These are phyloP conservation scores for Rutpela maculata DNA, from an alignment of 2,888 invertebrate species.

Conservation along the genomic window DNA sequence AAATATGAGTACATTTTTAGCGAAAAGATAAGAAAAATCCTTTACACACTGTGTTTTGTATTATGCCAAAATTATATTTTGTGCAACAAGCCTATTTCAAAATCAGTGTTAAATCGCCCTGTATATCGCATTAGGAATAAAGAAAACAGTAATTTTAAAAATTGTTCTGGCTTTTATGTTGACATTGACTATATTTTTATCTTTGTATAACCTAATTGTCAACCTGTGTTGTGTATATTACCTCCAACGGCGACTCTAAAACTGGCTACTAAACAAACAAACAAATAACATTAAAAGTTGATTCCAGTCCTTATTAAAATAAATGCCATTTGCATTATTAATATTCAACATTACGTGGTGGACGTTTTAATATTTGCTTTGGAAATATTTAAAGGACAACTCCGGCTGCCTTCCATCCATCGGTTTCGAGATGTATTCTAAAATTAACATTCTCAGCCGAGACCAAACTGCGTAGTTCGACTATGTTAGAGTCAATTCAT, in stretches of 20 bases:
- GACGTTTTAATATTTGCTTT: not conserved
- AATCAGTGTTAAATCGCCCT: too few relatives aligned
- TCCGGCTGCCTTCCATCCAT: not conserved
- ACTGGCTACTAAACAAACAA: not conserved
- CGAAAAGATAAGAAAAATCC: too few relatives aligned
- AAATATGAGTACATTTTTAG: too few relatives aligned
- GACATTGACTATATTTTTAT: too few relatives aligned
- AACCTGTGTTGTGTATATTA: not conserved
- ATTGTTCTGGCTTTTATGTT: too few relatives aligned
- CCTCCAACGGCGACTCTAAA: not conserved
- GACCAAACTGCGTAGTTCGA: constrained; percentile 26
- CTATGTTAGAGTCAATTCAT: constrained; percentile 16
- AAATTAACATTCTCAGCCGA: constrained; percentile 27
- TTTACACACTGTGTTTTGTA: too few relatives aligned
- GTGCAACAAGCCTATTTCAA: too few relatives aligned
- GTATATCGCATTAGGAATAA: too few relatives aligned
- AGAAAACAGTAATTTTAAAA: too few relatives aligned
- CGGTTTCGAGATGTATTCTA: constrained; percentile 17
- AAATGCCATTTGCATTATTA: too few relatives aligned
- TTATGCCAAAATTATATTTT: too few relatives aligned
- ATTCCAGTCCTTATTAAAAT: not conserved
- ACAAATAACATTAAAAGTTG: not conserved
- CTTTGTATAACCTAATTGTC: not conserved
- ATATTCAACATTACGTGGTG: not conserved
- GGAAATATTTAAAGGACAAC: not conserved